phyloP scores from a whole-genome alignment of 2,888 invertebrate genomes.

The Drosophila mulleri region DNA sequence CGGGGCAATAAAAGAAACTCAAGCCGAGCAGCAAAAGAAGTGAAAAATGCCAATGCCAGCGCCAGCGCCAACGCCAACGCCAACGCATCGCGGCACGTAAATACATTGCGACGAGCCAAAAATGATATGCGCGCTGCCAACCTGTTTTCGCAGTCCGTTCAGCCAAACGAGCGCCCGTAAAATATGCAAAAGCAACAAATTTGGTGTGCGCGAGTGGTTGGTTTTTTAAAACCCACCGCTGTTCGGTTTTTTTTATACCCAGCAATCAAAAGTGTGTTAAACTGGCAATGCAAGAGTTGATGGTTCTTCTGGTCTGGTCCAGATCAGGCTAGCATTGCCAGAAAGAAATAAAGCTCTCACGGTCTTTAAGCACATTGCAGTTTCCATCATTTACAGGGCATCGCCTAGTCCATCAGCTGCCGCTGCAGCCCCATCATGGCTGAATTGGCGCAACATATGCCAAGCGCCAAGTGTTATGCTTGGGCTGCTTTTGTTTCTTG shows the following conservation, averaged over 20 bases:
- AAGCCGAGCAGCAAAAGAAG: conserved; percentile 39
- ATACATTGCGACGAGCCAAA: conserved; percentile 38
- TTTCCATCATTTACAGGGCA: conserved; percentile 23
- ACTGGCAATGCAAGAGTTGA: neutral
- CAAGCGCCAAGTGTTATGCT: conserved; percentile 56
- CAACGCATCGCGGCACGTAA: conserved; percentile 51
- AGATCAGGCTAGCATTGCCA: neutral
- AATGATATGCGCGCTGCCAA: conserved; percentile 58
- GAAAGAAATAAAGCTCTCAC: neutral
- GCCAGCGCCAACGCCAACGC: no score
- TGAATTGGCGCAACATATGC: conserved; percentile 78
- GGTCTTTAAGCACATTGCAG: neutral
- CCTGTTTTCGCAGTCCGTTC: conserved; percentile 55
- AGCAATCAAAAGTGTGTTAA: conserved; percentile 3
- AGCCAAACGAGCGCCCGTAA: conserved; percentile 50
- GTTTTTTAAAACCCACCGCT: neutral
- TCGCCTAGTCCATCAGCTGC: conserved; percentile 1
- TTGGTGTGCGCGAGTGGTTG: conserved; percentile 44
- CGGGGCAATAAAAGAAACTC: conserved; percentile 52
- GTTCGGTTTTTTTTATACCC: conserved; percentile 25
- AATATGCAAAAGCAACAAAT: conserved; percentile 75
- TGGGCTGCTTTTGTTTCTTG: conserved; percentile 38
- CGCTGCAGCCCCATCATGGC: conserved; percentile 53
- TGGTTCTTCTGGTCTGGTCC: no score
- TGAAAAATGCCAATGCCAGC: conserved; percentile 57